Percentiles rank a stretch among this genome's conserved stretches.
phyloP scores from a whole-genome alignment of 2,888 invertebrate species.

The Polyommatus icarus region DNA sequence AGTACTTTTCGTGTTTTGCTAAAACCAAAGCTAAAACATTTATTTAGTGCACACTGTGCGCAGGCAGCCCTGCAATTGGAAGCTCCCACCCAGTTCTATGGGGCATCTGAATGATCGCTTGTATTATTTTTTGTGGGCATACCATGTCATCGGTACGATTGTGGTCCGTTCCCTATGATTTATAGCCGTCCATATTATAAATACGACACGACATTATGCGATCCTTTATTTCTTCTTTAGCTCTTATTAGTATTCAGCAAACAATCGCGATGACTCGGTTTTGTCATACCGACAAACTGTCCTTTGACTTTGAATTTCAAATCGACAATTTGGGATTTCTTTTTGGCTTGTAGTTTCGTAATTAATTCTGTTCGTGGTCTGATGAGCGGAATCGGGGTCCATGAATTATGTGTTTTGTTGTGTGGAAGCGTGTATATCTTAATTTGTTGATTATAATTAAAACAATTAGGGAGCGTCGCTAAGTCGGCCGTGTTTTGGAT shows the following conservation, averaged over 20 bases:
- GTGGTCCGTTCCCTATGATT: constrained; percentile 79
- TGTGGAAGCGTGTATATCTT: constrained; percentile 60
- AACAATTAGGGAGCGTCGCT: constrained; percentile 54
- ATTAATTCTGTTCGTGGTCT: constrained; percentile 67
- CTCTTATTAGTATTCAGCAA: constrained; percentile 78
- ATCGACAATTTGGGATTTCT: constrained; percentile 71
- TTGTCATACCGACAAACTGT: constrained; percentile 80
- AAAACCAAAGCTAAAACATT: background rate
- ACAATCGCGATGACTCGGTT: constrained; percentile 75
- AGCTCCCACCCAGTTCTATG: constrained; percentile 75
- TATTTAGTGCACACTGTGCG: background rate
- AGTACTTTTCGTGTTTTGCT: too few relatives aligned
- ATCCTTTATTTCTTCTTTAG: constrained; percentile 79
- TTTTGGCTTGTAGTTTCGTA: constrained; percentile 60
- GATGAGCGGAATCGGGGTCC: constrained; percentile 63
- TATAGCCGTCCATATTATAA: constrained; percentile 79
- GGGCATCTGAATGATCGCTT: constrained; percentile 75
- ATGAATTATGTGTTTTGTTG: constrained; percentile 70
- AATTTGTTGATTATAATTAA: constrained; percentile 72
- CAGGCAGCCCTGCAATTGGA: constrained; percentile 58
- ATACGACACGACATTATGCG: constrained; percentile 78
- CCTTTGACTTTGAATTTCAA: constrained; percentile 78
- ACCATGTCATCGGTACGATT: constrained; percentile 80
- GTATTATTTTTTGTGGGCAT: constrained; percentile 77
- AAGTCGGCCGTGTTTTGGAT: constrained; percentile 43